Evolutionary conservation across 2,888 invertebrate species (phyloP).

Genomic region (Exephanes ischioxanthus): DNA sequence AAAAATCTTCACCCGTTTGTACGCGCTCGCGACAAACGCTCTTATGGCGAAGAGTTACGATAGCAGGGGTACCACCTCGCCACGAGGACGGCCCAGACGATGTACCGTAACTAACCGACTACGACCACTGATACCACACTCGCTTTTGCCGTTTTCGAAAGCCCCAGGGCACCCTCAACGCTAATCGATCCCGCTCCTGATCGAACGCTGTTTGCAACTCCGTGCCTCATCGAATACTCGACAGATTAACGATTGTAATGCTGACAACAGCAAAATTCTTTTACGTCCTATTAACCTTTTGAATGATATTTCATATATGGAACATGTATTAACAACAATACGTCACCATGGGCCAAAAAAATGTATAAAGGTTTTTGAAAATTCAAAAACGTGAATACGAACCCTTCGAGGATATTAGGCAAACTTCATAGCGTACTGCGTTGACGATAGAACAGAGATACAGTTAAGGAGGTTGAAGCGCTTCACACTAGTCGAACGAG

Average conservation of each 20-base stretch:
- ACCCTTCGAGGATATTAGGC: no score
- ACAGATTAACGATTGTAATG: background rate
- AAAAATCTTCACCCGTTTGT: slow-evolving; percentile 26
- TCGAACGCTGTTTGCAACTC: background rate
- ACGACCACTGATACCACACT: slow-evolving; percentile 40
- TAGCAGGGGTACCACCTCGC: slow-evolving; percentile 24
- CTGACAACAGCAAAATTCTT: background rate
- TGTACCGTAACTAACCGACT: slow-evolving; percentile 63
- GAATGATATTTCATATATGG: no score
- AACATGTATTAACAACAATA: no score
- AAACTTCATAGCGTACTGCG: no score
- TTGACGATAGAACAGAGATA: no score
- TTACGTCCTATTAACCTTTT: background rate
- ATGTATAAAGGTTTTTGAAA: no score
- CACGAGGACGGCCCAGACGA: slow-evolving; percentile 55
- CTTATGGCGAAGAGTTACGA: slow-evolving; percentile 56
- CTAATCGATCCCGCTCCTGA: background rate
- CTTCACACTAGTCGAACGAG: no score
- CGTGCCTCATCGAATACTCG: background rate
- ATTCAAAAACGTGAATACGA: no score
- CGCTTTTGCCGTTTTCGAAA: slow-evolving; percentile 39
- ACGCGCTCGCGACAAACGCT: slow-evolving; percentile 35
- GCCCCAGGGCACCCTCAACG: background rate
- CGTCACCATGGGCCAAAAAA: no score
- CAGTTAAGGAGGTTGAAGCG: no score